Conservation (phyloP, 2,888 invertebrate genomes). For the Callyntrura guangdongensis region DNA sequence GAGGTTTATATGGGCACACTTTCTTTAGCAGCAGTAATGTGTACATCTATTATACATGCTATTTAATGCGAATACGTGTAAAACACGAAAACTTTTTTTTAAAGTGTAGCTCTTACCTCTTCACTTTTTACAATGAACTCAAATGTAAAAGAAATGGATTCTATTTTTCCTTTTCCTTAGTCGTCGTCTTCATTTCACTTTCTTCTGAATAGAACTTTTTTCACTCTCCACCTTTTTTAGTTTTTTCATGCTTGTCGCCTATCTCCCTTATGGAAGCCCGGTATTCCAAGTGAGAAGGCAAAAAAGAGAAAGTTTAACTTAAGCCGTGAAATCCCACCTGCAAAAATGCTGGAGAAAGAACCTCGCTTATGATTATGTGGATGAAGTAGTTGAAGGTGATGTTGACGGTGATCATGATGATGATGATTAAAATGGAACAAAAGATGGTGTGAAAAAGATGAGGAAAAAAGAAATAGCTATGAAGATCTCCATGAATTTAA, state of each 20-base stretch:
- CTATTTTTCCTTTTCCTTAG: constrained; percentile 33
- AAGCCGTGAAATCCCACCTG: constrained; percentile 78
- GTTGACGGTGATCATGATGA: constrained; percentile 42
- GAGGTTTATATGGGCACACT: neutral
- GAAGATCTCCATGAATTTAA: constrained; percentile 35
- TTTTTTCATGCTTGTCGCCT: constrained; percentile 43
- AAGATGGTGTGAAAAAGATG: constrained; percentile 59
- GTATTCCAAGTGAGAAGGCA: constrained; percentile 66
- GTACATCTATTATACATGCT: constrained; percentile 22
- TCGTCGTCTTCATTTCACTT: constrained; percentile 47
- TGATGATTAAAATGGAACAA: constrained; percentile 68
- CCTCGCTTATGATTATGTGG: constrained; percentile 74
- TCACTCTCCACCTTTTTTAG: constrained; percentile 43
- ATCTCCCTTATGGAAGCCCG: constrained; percentile 6
- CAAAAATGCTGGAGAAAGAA: constrained; percentile 65
- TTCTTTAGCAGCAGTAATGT: neutral
- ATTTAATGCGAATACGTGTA: constrained; percentile 40
- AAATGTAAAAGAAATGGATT: constrained; percentile 59
- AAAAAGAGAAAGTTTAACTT: constrained; percentile 70
- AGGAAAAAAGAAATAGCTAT: constrained; percentile 23
- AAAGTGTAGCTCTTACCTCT: constrained; percentile 31
- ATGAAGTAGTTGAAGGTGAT: constrained; percentile 68
- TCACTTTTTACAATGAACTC: constrained; percentile 49
- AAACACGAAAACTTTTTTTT: constrained; percentile 54
- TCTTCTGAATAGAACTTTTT: constrained; percentile 58